Percentiles rank a stretch among this genome's conserved stretches.
These are phyloP conservation scores for Dipodomys spectabilis DNA, from an alignment of 2,113 vertebrate species.

Conservation along the genomic window DNA sequence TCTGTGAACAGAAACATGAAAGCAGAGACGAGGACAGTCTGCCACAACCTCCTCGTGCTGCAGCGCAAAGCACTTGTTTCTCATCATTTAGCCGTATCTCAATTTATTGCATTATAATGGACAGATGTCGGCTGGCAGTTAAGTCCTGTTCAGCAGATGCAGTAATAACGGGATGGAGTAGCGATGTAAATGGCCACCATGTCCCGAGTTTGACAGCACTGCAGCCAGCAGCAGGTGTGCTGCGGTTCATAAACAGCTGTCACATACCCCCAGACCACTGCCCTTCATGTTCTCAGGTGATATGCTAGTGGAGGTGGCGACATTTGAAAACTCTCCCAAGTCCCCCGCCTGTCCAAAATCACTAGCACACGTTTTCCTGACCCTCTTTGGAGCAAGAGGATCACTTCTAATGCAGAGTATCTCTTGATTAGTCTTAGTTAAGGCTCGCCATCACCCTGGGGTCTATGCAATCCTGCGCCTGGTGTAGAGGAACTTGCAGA, in stretches of 20 bases:
- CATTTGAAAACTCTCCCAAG: not conserved
- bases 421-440: not conserved
- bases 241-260: conserved; percentile 23
- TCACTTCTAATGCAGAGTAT: not conserved
- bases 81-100: conserved; percentile 79
- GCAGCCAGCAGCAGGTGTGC: conserved; percentile 43
- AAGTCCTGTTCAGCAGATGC: conserved; percentile 78
- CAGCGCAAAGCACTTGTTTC: conserved; percentile 76
- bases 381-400: not conserved
- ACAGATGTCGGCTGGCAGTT: conserved; percentile 79
- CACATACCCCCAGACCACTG: not conserved
- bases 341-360: not conserved
- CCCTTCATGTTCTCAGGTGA: not conserved
- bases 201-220: conserved; percentile 37
- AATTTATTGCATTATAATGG: conserved; percentile 78
- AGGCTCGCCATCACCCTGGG: not conserved
- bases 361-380: not conserved
- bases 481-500: not conserved
- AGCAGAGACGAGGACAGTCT: conserved; percentile 53
- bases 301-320: not conserved
- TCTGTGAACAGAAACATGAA: conserved; percentile 46
- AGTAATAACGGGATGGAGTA: conserved; percentile 66
- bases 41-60: conserved; percentile 61
- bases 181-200: conserved; percentile 50
- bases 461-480: not conserved